Conservation (phyloP, 2,888 invertebrate species). For the Balanococcus diminutus region DNA sequence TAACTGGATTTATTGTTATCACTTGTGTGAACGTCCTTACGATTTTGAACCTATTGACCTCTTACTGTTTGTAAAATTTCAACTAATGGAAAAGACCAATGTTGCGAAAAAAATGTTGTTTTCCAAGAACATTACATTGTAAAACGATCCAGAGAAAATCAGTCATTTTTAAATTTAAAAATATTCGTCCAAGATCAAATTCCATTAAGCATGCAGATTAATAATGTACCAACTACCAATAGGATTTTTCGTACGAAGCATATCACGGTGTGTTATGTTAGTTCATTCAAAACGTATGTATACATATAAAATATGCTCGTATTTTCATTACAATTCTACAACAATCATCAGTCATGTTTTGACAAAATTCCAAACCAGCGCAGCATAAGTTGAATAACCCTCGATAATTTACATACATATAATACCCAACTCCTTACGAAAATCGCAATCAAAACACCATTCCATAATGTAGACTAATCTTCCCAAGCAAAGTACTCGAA, state of each 20-base stretch:
- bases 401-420: background rate
- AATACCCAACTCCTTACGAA: background rate
- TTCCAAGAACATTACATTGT: background rate
- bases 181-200: background rate
- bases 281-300: background rate
- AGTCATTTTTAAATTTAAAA: background rate
- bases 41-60: slow-evolving; percentile 39
- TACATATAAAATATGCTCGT: background rate
- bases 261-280: background rate
- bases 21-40: slow-evolving; percentile 42
- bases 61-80: background rate
- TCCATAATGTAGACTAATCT: no score
- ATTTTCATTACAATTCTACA: background rate
- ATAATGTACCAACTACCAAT: background rate
- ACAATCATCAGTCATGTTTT: slow-evolving; percentile 13
- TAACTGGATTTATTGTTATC: slow-evolving; percentile 36
- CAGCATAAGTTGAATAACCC: background rate
- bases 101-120: background rate
- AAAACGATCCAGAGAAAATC: background rate
- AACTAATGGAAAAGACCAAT: background rate
- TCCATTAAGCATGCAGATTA: background rate
- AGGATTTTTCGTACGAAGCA: background rate
- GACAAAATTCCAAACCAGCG: background rate
- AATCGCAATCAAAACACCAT: background rate
- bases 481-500: background rate